phyloP scores from a whole-genome alignment of 1,140 invertebrate species.

The Mizuhopecten yessoensis region DNA sequence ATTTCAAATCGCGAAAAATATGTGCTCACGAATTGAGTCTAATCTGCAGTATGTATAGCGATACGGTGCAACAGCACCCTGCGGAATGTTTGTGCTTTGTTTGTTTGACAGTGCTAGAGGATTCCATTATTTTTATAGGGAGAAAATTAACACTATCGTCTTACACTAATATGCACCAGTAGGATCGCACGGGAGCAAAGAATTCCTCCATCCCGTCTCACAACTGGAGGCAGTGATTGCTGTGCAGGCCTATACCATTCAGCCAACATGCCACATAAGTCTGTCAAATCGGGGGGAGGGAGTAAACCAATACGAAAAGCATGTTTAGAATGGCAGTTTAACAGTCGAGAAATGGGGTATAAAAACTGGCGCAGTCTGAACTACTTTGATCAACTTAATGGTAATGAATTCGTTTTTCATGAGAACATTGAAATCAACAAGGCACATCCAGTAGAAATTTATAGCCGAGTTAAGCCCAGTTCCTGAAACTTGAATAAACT shows the following conservation, averaged over 20 bases:
- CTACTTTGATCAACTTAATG: slow-evolving; percentile 29
- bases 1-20: background rate
- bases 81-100: background rate
- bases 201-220: background rate
- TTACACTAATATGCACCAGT: background rate
- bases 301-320: slow-evolving; percentile 5
- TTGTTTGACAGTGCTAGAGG: background rate
- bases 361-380: background rate
- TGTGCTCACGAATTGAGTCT: background rate
- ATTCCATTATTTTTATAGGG: background rate
- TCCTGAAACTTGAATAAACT: slow-evolving; percentile 28
- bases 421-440: slow-evolving; percentile 33
- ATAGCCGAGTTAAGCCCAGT: slow-evolving; percentile 1
- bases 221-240: background rate
- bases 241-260: background rate
- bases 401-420: slow-evolving; percentile 33
- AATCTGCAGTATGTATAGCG: background rate
- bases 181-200: background rate
- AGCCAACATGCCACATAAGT: slow-evolving; percentile 20
- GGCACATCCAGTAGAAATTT: slow-evolving; percentile 11
- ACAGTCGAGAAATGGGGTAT: background rate
- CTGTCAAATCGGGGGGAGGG: background rate
- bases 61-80: background rate
- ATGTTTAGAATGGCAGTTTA: slow-evolving; percentile 5
- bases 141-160: background rate